A percentile compares a stretch with the other conserved stretches of the same genome.
These are phyloP conservation scores for Melanostoma scalare DNA, from an alignment of 2,888 invertebrate genomes.

Conservation along the genomic window DNA sequence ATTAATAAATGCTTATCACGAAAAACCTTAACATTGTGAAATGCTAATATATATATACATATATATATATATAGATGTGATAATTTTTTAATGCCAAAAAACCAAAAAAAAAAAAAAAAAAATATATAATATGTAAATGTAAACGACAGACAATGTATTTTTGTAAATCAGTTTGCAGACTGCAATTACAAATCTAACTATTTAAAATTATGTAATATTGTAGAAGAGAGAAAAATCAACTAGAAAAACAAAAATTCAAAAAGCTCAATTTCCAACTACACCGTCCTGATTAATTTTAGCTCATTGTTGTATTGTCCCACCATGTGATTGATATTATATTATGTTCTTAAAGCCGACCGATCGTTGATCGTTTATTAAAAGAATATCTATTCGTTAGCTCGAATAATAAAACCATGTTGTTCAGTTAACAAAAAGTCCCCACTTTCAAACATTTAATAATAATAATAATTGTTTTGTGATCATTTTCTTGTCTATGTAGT, in stretches of 20 bases:
- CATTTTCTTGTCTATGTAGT: slow-evolving; percentile 42
- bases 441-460: too few species aligned
- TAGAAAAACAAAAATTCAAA: neutral
- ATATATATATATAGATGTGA: slow-evolving; percentile 32
- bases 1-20: slow-evolving; percentile 15
- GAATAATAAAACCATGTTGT: slow-evolving; percentile 12
- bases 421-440: too few species aligned
- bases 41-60: neutral
- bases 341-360: slow-evolving; percentile 14
- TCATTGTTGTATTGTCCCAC: slow-evolving; percentile 34
- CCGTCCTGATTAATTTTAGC: slow-evolving; percentile 51
- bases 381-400: slow-evolving; percentile 2
- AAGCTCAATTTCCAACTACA: slow-evolving; percentile 40
- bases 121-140: neutral
- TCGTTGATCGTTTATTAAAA: slow-evolving; percentile 4
- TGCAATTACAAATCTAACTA: slow-evolving; percentile 39
- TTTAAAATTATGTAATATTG: slow-evolving; percentile 26
- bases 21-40: slow-evolving; percentile 23
- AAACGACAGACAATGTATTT: slow-evolving; percentile 35
- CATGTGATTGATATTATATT: slow-evolving; percentile 38
- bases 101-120: neutral
- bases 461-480: slow-evolving; percentile 43
- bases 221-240: too few species aligned
- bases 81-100: slow-evolving; percentile 62
- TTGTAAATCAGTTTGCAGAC: slow-evolving; percentile 26